phyloP scores from a whole-genome alignment of 2,888 invertebrate species.

The Yponomeuta malinellus region DNA sequence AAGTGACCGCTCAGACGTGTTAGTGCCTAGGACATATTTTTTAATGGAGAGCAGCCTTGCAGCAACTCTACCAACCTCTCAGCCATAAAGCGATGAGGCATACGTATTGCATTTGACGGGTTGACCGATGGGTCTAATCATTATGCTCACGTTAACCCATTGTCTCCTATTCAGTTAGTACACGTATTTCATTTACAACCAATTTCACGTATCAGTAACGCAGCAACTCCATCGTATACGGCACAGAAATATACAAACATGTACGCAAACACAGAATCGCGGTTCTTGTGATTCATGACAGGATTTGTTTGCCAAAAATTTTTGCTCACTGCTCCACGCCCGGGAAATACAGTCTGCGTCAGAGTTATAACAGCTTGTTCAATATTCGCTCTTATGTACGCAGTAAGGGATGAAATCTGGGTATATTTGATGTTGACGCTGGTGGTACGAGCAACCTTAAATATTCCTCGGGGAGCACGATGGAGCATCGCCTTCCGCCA shows the following conservation, averaged over 20 bases:
- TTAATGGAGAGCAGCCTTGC: too few species aligned
- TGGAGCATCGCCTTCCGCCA: background rate
- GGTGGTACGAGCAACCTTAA: background rate
- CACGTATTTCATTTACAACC: background rate
- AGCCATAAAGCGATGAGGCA: too few species aligned
- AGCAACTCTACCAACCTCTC: too few species aligned
- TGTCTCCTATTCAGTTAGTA: background rate
- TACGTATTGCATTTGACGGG: too few species aligned
- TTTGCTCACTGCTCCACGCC: background rate
- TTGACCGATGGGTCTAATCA: background rate
- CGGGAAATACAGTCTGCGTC: background rate
- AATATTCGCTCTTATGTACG: too few species aligned
- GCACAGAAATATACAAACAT: background rate
- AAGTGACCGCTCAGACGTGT: too few species aligned
- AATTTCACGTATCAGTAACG: background rate
- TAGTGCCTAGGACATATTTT: too few species aligned
- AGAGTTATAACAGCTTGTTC: too few species aligned
- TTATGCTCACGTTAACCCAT: background rate
- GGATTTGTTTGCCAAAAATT: constrained; percentile 3
- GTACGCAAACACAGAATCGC: background rate
- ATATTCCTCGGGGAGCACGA: background rate
- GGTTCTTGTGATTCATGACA: background rate
- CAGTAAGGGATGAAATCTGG: background rate
- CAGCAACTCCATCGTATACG: background rate
- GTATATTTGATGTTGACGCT: background rate